A percentile compares a stretch with the other conserved stretches of the same genome.
Evolutionary conservation across 2,888 invertebrate genomes (phyloP).

Genomic region (Caenorhabditis uteleia): DNA sequence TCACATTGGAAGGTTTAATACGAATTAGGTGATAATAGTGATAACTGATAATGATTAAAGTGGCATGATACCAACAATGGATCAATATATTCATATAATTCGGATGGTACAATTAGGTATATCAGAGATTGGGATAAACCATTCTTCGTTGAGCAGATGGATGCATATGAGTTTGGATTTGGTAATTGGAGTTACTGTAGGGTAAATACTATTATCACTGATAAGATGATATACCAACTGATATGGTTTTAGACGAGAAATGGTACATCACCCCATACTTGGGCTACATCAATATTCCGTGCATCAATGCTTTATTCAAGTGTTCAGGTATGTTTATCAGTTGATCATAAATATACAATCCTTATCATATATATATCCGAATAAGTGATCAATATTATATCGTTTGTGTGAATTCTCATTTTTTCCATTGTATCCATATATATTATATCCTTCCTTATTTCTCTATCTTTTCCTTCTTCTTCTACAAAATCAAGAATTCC

Average conservation of each 20-base stretch:
- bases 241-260: slow-evolving; percentile 8
- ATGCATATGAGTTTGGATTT: slow-evolving; percentile 13
- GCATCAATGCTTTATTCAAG: slow-evolving; percentile 30
- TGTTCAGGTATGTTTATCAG: slow-evolving; percentile 23
- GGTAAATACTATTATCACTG: slow-evolving; percentile 2
- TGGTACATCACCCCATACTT: not conserved
- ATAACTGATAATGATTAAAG: slow-evolving; percentile 11
- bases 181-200: slow-evolving; percentile 18
- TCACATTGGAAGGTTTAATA: no score
- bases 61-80: slow-evolving; percentile 27
- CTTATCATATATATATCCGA: no score
- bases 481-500: no score
- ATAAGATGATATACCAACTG: no score
- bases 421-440: no score
- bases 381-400: no score
- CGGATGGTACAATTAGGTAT: slow-evolving; percentile 10
- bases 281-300: slow-evolving; percentile 31
- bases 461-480: no score
- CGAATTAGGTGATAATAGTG: no score
- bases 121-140: slow-evolving; percentile 8
- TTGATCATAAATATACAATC: slow-evolving; percentile 1
- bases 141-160: slow-evolving; percentile 8
- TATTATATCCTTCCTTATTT: no score
- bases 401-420: no score
- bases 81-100: slow-evolving; percentile 10